Evolutionary conservation across 2,797 vertebrate species (phyloP), one percentile per base, ranked within the genome.

Genomic region (Labeo calbasu): DNA sequence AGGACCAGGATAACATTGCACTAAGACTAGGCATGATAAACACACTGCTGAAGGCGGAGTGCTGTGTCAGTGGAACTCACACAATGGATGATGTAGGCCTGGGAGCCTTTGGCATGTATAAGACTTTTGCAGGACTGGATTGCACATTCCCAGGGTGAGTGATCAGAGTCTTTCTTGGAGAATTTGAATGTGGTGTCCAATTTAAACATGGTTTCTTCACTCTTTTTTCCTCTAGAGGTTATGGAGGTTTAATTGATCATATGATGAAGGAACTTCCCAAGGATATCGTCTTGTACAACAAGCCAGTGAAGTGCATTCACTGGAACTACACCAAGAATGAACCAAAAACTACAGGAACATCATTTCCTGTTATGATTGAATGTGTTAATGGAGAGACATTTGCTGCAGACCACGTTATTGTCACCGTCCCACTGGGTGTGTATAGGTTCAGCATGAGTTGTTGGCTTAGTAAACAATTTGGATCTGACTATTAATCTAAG

Each of bases 371-470:
- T 82, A 86, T 11, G 14, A 94, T 98, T 70, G 96, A 98, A 90
- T 98, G 97, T 21, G 93, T 96, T 46, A 93, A 95, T 0, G 97
- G 97, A 65, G 90, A 95, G 25, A 79, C 46, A 51, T 94, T 97
- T 80, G 69, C 92, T 0, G 96, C 96, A 0, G 96, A 99, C 88
- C 98, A 99, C 0, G 95, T 98, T 53, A 95, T 99, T 2, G 1
- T 98, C 92, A 99, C 98, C 0, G 91, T 98, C 36, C 94, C 98
- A 7, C 90, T 99, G 78, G 98, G 98, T 99, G 92, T 10, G 86
- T 82, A 19, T 46, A 81, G n/a, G 70, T 43, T 21, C 2, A 4
- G 40, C 8, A 15, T 75, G n/a, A 14, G 3, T 32, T 70, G 2
- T 14, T 84, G n/a, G 0, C 28, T 81, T 12, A n/a, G 25, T 25